Evolutionary conservation across 1,140 invertebrate genomes (phyloP).

Genomic region (Cylas formicarius): DNA sequence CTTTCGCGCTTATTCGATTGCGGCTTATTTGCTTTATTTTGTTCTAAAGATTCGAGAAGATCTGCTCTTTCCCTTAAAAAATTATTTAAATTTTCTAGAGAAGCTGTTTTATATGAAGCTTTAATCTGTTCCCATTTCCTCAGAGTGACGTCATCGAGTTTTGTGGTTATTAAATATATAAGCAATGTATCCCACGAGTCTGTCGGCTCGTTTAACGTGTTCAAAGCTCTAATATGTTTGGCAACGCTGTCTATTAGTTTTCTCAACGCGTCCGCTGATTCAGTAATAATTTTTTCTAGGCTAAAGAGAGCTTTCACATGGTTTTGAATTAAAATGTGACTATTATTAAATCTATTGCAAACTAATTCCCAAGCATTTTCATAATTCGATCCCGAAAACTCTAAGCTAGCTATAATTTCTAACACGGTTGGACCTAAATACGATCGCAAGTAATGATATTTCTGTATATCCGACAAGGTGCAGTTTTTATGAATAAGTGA

Average conservation of each 20-base stretch:
- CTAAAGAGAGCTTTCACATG: conserved; percentile 22
- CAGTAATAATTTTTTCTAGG: conserved; percentile 35
- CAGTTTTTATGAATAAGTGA: conserved; percentile 35
- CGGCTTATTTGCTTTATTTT: neutral
- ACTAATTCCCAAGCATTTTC: conserved; percentile 25
- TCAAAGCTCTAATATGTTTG: conserved; percentile 7
- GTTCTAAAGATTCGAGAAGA: conserved; percentile 9
- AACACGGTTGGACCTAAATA: conserved; percentile 21
- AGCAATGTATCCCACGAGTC: conserved; percentile 9
- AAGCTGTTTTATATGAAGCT: neutral
- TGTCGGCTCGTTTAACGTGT: conserved; percentile 4
- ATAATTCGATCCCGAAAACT: conserved; percentile 29
- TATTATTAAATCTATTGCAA: conserved; percentile 27
- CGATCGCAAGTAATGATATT: conserved; percentile 32
- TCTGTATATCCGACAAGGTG: conserved; percentile 26
- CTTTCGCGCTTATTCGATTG: neutral
- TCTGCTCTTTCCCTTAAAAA: conserved; percentile 5
- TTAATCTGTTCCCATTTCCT: conserved; percentile 7
- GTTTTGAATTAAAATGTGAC: conserved; percentile 23
- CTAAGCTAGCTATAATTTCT: conserved; percentile 24
- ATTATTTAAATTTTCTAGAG: conserved; percentile 3
- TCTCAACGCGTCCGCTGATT: neutral
- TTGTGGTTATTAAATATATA: neutral
- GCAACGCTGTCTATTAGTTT: conserved; percentile 2
- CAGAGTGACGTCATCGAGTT: conserved; percentile 2